A percentile compares a stretch with the other conserved stretches of the same genome.
Evolutionary conservation across 2,797 vertebrate genomes (phyloP).

Genomic region (Oreochromis grahami): DNA sequence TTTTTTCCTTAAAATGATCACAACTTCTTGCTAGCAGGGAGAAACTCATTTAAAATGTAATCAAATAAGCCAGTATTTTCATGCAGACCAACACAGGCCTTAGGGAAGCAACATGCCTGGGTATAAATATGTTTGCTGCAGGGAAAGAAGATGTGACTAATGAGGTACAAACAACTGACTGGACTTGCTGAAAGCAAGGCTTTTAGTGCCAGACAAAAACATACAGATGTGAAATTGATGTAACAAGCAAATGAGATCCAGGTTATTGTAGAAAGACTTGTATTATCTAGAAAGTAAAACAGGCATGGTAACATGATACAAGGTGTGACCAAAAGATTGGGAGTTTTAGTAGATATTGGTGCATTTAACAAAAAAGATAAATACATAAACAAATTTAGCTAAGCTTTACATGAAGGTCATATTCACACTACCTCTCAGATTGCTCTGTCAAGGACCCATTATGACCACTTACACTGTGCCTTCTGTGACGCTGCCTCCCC

Average conservation of each 20-base stretch:
- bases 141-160: neutral
- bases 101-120: neutral
- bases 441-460: neutral
- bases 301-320: neutral
- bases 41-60: neutral
- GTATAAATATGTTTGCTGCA: neutral
- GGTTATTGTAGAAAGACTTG: neutral
- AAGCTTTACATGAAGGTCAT: neutral
- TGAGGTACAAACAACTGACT: constrained; percentile 12
- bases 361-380: neutral
- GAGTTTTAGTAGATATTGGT: neutral
- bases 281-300: neutral
- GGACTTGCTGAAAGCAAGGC: neutral
- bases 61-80: neutral
- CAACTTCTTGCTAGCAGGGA: neutral
- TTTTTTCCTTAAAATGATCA: neutral
- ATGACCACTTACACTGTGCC: neutral
- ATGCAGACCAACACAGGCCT: neutral
- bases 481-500: neutral
- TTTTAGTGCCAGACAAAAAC: neutral
- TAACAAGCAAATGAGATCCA: neutral
- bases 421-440: neutral
- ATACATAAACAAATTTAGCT: neutral
- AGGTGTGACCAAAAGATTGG: neutral
- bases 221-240: neutral